phyloP scores from a whole-genome alignment of 2,113 vertebrate genomes.

The Apaloderma vittatum region DNA sequence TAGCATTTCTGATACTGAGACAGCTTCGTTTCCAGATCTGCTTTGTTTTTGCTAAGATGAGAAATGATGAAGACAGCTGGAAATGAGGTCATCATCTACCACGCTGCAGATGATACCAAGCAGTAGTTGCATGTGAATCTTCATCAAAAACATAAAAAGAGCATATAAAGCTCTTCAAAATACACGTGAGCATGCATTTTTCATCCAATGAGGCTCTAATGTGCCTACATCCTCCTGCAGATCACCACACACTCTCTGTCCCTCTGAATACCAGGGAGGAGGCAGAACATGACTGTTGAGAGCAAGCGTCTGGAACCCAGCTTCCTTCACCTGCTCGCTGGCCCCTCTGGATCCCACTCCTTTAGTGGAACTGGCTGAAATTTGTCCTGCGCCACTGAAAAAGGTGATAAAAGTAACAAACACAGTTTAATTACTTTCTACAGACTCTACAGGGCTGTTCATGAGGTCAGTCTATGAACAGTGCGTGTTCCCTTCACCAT shows the following conservation, averaged over 20 bases:
- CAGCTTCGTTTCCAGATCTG: background rate
- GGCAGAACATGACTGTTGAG: background rate
- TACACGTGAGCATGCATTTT: background rate
- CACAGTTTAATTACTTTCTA: accelerated
- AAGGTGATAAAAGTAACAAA: background rate
- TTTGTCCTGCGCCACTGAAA: background rate
- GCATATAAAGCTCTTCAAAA: background rate
- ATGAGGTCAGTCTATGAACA: background rate
- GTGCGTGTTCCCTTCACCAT: background rate
- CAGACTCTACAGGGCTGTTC: background rate
- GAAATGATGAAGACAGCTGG: background rate
- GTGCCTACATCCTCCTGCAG: background rate
- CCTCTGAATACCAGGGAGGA: background rate
- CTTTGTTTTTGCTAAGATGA: background rate
- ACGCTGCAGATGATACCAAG: background rate
- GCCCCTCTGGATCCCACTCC: background rate
- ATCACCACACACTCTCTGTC: background rate
- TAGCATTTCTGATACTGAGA: background rate
- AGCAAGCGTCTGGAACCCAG: background rate
- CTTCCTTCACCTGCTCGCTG: background rate
- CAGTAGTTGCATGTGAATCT: background rate
- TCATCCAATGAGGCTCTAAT: background rate
- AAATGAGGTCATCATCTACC: background rate
- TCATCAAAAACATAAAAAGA: background rate
- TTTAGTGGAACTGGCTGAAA: background rate